These are phyloP conservation scores for Rallus limicola DNA, from an alignment of 2,113 vertebrate species.

Conservation along the genomic window DNA sequence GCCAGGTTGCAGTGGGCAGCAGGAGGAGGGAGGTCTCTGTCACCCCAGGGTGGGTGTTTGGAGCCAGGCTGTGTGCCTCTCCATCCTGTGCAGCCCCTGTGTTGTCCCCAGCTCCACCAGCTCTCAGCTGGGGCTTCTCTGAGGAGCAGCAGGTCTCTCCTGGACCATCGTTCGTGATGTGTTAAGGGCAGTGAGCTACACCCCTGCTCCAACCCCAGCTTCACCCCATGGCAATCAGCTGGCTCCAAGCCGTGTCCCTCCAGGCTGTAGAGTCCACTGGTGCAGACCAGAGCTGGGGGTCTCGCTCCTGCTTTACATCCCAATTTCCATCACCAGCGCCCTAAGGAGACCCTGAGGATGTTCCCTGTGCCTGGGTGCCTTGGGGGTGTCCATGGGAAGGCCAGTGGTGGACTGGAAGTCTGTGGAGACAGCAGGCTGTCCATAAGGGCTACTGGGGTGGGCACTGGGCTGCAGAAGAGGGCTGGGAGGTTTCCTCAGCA, in stretches of 20 bases:
- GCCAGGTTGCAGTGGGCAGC: not conserved
- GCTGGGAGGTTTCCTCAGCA: not conserved
- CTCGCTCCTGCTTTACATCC: not conserved
- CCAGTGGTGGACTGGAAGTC: too few species aligned
- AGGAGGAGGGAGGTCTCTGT: not conserved
- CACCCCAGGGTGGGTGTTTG: not conserved
- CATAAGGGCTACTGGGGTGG: not conserved
- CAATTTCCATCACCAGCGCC: not conserved
- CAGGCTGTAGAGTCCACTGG: not conserved
- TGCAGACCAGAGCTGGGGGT: not conserved
- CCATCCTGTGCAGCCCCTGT: not conserved
- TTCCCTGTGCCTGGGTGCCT: not conserved
- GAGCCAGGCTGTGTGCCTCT: not conserved
- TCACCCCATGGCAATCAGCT: too few species aligned
- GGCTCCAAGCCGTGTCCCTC: not conserved
- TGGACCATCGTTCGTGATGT: too few species aligned
- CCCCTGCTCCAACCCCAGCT: not conserved
- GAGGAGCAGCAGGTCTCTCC: not conserved
- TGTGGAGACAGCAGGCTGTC: not conserved
- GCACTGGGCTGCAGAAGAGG: not conserved
- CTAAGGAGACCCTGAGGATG: not conserved
- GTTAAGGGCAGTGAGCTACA: not conserved
- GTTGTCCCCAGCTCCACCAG: not conserved
- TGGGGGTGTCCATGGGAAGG: not conserved
- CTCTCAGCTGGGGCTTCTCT: not conserved